phyloP scores from a whole-genome alignment of 2,888 invertebrate species.

The Troilus luridus region DNA sequence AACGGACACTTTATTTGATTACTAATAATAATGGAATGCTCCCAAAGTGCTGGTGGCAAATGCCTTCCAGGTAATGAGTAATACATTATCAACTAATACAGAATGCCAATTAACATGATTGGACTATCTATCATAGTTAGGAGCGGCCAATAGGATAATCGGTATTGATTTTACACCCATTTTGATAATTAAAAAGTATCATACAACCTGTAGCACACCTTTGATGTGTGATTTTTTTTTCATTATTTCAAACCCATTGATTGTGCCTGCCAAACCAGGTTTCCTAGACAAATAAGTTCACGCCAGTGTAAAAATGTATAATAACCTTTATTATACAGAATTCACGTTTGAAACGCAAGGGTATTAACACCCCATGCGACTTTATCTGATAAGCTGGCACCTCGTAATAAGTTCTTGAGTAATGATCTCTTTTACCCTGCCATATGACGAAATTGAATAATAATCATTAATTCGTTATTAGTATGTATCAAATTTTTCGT shows the following conservation, averaged over 20 bases:
- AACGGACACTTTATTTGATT: too few species aligned
- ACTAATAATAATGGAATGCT: background rate
- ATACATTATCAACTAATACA: background rate
- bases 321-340: constrained; percentile 15
- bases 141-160: background rate
- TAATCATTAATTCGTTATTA: background rate
- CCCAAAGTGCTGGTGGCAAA: background rate
- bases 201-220: background rate
- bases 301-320: background rate
- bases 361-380: constrained; percentile 33
- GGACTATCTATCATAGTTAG: background rate
- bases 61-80: constrained; percentile 1
- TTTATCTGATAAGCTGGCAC: background rate
- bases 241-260: background rate
- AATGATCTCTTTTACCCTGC: background rate
- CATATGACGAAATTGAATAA: background rate
- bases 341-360: constrained; percentile 33
- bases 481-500: background rate
- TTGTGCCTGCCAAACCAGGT: background rate
- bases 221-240: background rate
- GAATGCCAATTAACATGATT: background rate
- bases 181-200: background rate
- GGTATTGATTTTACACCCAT: background rate
- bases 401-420: constrained; percentile 28
- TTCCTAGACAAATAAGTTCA: background rate